Conservation (phyloP, 2,888 invertebrate species). For the Periphyllus acericola region DNA sequence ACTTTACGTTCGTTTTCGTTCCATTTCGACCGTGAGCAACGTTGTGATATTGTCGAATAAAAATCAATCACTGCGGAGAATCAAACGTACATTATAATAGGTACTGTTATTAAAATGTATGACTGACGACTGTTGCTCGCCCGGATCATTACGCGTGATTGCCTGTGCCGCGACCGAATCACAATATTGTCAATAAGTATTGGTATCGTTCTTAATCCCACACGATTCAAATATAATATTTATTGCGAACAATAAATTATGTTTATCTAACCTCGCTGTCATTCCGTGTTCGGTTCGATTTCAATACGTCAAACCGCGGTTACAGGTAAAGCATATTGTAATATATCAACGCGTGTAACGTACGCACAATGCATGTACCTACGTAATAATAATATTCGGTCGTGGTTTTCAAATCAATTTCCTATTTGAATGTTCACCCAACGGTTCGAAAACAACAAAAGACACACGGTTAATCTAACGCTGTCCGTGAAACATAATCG, state of each 20-base stretch:
- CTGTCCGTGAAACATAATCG: no score
- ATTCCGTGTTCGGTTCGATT: neutral
- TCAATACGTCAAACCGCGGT: neutral
- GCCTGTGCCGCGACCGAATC: neutral
- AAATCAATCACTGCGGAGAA: neutral
- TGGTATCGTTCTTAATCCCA: conserved; percentile 10
- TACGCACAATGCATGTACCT: neutral
- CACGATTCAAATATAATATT: neutral
- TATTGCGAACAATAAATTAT: conserved; percentile 30
- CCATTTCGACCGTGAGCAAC: neutral
- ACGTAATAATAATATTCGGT: neutral
- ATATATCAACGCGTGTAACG: neutral
- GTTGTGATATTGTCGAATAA: neutral
- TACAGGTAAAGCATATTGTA: neutral
- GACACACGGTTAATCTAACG: neutral
- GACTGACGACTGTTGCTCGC: conserved; percentile 15
- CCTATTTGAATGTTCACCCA: neutral
- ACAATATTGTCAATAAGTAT: neutral
- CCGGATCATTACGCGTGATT: neutral
- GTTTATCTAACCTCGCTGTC: conserved; percentile 7
- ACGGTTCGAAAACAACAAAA: neutral
- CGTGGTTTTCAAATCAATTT: neutral
- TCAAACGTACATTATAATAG: neutral
- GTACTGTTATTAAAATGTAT: conserved; percentile 23
- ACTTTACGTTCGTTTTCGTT: neutral